Base-by-base conservation (phyloP, 2,113 vertebrate genomes). In the Nipponia nippon region DNA sequence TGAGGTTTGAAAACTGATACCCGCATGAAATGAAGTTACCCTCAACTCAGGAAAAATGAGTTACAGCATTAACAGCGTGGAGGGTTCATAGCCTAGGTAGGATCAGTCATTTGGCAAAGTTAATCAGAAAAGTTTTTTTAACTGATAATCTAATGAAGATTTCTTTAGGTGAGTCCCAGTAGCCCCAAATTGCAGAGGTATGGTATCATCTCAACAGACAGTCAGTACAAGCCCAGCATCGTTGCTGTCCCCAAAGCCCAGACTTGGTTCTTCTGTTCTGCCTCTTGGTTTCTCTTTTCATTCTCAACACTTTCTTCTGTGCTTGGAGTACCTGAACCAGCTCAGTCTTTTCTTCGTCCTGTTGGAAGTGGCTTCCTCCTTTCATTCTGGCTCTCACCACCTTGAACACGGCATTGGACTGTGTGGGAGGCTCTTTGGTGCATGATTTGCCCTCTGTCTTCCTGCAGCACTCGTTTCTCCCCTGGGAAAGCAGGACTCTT, bases 1-100 rank as follows among this genome's bases (percentile, higher is more conserved):
- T 96, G 95, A 97, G 93, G 91, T 93, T 92, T 93, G 94, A 86
- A 61, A 95, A 88, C 59, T 80, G 86, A 40, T 93, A 90, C 95
- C 94, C 91, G 96, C 84, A 79, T 90, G 95, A 93, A 87, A 91
- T 83, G 90, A 90, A 83, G 90, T 22, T 61, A 40, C 88, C 96
- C 87, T 50, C 38, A 49, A 32, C 85, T 92, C 95, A 93, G 91
- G 78, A 96, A 85, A 73, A 93, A 79, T 40, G 95, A 97, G 96
- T 96, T 52, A 90, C 91, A 93, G 95, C 89, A 20, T 1, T 67
- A 72, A 73, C 9, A 94, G 93, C 70, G 0, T 42, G 80, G 85
- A 96, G 92, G 83, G 91, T 83, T 93, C 44, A 0, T 81, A 92
- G 87, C 72, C 93, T 59, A 53, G 61, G 42, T 47, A 83, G 82